These are phyloP conservation scores for Drosophila villosipedis DNA, from an alignment of 2,888 invertebrate species.

Conservation along the genomic window DNA sequence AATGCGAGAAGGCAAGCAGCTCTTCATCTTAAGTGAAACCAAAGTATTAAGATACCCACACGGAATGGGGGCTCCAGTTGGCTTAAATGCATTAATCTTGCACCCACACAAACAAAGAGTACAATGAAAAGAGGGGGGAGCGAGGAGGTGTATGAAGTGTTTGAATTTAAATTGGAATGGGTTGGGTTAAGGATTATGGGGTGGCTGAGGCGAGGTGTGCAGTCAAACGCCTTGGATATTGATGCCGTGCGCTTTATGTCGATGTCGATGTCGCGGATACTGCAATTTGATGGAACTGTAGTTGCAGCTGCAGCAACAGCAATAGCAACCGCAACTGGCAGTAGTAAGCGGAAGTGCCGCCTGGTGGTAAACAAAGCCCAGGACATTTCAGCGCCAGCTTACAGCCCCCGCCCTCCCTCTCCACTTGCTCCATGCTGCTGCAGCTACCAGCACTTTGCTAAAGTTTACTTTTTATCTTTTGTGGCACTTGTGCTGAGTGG, in stretches of 20 bases:
- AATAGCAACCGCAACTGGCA: conserved; percentile 31
- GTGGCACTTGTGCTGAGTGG: conserved; percentile 57
- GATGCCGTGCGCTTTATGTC: conserved; percentile 54
- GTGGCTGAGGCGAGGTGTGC: not conserved
- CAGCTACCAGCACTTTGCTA: conserved; percentile 21
- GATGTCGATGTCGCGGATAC: conserved; percentile 72
- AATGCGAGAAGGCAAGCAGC: conserved; percentile 3
- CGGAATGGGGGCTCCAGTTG: conserved; percentile 23
- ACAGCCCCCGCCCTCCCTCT: conserved; percentile 14
- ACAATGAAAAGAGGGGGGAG: not conserved
- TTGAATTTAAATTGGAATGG: not conserved
- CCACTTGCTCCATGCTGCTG: not conserved
- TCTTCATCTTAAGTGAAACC: conserved; percentile 71
- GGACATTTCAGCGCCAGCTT: conserved; percentile 57
- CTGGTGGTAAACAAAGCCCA: conserved; percentile 68
- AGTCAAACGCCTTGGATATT: conserved; percentile 43
- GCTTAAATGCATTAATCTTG: conserved; percentile 75
- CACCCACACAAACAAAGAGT: conserved; percentile 31
- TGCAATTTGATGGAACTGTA: conserved; percentile 74
- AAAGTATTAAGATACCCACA: conserved; percentile 70
- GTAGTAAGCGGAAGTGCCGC: conserved; percentile 52
- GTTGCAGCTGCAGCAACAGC: conserved; percentile 27
- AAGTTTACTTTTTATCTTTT: conserved; percentile 72
- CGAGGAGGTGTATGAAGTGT: not conserved
- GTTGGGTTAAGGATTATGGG: not conserved